Evolutionary conservation across 2,888 invertebrate species (phyloP).

Genomic region (Erebia ligea): DNA sequence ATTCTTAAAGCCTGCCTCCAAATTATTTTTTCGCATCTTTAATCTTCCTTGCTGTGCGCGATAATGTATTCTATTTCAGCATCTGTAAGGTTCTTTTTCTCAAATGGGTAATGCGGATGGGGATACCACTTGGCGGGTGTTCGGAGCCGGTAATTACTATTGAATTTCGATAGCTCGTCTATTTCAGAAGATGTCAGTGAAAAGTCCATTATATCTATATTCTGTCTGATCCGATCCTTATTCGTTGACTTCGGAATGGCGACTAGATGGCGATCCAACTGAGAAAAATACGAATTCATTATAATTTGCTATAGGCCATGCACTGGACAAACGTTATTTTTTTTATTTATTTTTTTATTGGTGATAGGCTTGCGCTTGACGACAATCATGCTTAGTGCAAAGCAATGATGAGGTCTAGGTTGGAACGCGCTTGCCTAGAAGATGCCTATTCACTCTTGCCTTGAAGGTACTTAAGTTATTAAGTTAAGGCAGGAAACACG

Average conservation of each 20-base stretch:
- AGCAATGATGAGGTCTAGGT: too few species aligned
- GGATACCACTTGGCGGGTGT: conserved; percentile 70
- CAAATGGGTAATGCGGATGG: conserved; percentile 71
- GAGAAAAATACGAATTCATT: conserved; percentile 41
- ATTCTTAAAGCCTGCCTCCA: conserved; percentile 32
- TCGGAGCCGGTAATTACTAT: conserved; percentile 70
- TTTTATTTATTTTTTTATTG: too few species aligned
- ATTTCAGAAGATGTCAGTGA: conserved; percentile 77
- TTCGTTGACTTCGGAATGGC: conserved; percentile 85
- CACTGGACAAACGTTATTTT: too few species aligned
- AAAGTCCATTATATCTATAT: conserved; percentile 84
- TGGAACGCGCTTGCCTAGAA: too few species aligned
- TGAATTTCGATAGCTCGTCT: conserved; percentile 75
- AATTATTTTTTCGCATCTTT: conserved; percentile 31
- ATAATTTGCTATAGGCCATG: neutral
- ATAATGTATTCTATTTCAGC: conserved; percentile 62
- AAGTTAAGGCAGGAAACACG: too few species aligned
- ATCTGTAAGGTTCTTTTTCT: conserved; percentile 65
- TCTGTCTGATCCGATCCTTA: conserved; percentile 78
- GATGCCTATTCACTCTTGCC: too few species aligned
- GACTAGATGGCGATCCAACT: conserved; percentile 81
- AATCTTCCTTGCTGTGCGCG: conserved; percentile 67
- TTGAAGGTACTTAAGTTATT: too few species aligned
- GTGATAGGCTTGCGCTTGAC: too few species aligned
- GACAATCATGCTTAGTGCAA: too few species aligned